phyloP scores from a whole-genome alignment of 2,797 vertebrate species.

The Simalia tracyae region DNA sequence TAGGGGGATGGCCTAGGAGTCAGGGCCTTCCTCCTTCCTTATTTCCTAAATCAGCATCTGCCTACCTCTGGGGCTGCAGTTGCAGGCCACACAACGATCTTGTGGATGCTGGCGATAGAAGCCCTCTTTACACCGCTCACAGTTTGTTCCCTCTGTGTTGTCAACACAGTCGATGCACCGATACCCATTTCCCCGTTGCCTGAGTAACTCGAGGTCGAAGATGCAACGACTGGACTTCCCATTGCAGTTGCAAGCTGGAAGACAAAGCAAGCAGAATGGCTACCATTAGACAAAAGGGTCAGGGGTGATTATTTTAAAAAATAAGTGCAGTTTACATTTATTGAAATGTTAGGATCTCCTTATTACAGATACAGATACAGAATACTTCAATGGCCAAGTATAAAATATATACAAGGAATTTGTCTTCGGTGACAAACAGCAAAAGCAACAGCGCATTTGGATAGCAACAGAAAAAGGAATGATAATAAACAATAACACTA shows the following conservation, averaged over 20 bases:
- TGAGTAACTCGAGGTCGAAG: conserved; percentile 72
- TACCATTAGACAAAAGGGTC: background rate
- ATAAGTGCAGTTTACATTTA: background rate
- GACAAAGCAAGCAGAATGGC: background rate
- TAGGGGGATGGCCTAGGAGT: background rate
- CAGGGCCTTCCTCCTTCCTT: background rate
- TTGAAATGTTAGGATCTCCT: background rate
- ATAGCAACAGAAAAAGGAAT: no score
- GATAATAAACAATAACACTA: no score
- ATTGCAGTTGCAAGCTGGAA: conserved; percentile 79
- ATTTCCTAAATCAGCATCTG: background rate
- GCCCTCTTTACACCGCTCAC: conserved; percentile 85
- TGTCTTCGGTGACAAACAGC: no score
- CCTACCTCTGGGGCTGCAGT: conserved; percentile 82
- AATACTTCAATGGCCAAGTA: no score
- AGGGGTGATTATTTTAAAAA: background rate
- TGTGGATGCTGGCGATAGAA: conserved; percentile 75
- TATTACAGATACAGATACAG: background rate
- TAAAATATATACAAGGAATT: no score
- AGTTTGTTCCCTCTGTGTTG: conserved; percentile 81
- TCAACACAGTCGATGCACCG: conserved; percentile 84
- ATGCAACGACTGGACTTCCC: conserved; percentile 82
- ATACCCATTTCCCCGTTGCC: conserved; percentile 73
- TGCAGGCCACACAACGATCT: conserved; percentile 80
- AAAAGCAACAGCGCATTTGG: no score